Percentiles rank a stretch among this genome's conserved stretches.
Conservation (phyloP, 2,888 invertebrate species). For the Cistogaster globosa region DNA sequence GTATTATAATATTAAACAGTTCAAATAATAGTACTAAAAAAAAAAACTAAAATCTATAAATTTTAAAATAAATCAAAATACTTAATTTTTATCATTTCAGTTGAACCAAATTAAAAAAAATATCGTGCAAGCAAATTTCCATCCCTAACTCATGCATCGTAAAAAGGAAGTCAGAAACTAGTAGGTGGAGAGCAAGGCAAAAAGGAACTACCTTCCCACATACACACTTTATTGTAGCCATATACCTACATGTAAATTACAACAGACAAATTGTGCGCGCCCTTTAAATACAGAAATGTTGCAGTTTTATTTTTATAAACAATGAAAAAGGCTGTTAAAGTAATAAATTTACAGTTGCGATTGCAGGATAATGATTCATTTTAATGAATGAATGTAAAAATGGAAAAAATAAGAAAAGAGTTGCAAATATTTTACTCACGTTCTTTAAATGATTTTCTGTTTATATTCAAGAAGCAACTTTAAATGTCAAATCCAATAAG, state of each 20-base stretch:
- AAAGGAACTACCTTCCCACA: not conserved
- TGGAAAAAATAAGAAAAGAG: not conserved
- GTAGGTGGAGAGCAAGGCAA: too few relatives aligned
- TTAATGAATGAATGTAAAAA: constrained; percentile 50
- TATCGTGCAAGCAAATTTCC: not conserved
- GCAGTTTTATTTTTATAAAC: constrained; percentile 14
- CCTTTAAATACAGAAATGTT: constrained; percentile 49
- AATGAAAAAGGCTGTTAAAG: constrained; percentile 18
- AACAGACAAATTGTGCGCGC: constrained; percentile 40
- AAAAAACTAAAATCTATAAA: too few relatives aligned
- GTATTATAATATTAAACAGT: too few relatives aligned
- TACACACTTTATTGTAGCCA: not conserved
- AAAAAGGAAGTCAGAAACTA: constrained; percentile 22
- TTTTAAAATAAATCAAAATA: too few relatives aligned
- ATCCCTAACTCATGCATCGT: constrained; percentile 8
- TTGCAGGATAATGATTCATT: constrained; percentile 35
- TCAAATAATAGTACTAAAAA: too few relatives aligned
- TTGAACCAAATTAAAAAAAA: not conserved
- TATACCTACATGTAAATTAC: constrained; percentile 9
- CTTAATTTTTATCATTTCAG: not conserved
- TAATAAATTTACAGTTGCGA: constrained; percentile 1
- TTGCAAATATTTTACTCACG: constrained; percentile 40
- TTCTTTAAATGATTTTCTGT: constrained; percentile 7
- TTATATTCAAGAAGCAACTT: not conserved
- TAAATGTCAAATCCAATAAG: constrained; percentile 23